Evolutionary conservation across 2,113 vertebrate species (phyloP).

Genomic region (Eleginops maclovinus): DNA sequence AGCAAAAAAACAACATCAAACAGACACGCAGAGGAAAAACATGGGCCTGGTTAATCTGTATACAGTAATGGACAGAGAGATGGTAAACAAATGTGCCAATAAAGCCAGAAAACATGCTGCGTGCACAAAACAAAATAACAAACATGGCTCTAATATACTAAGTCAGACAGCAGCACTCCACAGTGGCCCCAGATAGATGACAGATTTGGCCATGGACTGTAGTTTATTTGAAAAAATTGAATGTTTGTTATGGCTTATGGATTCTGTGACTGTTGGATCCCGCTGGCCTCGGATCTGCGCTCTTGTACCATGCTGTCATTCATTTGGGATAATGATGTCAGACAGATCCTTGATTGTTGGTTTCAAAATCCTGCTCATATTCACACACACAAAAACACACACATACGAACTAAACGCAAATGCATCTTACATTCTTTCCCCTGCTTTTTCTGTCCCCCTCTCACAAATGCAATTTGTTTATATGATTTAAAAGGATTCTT

Average conservation of each 20-base stretch:
- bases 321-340: slow-evolving; percentile 69
- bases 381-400: slow-evolving; percentile 11
- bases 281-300: slow-evolving; percentile 37
- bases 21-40: slow-evolving; percentile 1
- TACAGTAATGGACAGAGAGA: slow-evolving; percentile 15
- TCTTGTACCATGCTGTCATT: slow-evolving; percentile 66
- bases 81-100: neutral
- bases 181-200: slow-evolving; percentile 46
- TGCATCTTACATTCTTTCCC: slow-evolving; percentile 12
- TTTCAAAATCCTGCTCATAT: slow-evolving; percentile 41
- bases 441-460: neutral
- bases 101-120: slow-evolving; percentile 26
- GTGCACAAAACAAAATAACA: slow-evolving; percentile 21
- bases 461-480: slow-evolving; percentile 53
- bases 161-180: slow-evolving; percentile 39
- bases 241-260: slow-evolving; percentile 68
- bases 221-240: slow-evolving; percentile 67
- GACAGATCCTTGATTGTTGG: slow-evolving; percentile 51
- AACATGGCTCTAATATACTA: slow-evolving; percentile 38
- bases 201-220: slow-evolving; percentile 31
- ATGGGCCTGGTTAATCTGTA: slow-evolving; percentile 8
- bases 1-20: neutral
- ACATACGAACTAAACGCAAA: slow-evolving; percentile 1
- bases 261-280: slow-evolving; percentile 48
- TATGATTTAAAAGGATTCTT: slow-evolving; percentile 27